Evolutionary conservation across 2,888 invertebrate species (phyloP), one percentile per base, ranked within the genome.

Genomic region (Eilema depressum): DNA sequence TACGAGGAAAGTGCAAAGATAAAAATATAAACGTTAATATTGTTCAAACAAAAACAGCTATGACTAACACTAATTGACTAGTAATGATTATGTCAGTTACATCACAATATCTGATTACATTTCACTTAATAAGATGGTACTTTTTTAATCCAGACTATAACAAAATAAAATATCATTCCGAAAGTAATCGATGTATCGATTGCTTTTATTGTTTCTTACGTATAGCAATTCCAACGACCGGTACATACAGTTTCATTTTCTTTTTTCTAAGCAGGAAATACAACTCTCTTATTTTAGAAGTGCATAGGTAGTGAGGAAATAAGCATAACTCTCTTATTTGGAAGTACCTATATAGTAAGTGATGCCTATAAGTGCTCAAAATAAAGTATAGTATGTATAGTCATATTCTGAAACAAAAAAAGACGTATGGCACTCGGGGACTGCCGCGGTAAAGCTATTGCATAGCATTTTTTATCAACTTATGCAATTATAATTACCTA

Each of bases 1-100:
- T 72, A 70, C 66, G 71, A 74, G 73, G 73, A 77, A 73, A 79
- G 75, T 69, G 74, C 70, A 68, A 73, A 83, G 85, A 88, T 85
- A 86, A 85, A 79, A 83, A 83, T 30, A 84, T 79, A 84, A 85
- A 66, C 63, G 57, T 56, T n/a, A 14, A 63, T 59, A 66, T 63
- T 72, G 72, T 72, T 65, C 30, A 20, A 62, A 62, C 57, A 61
- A 33, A 69, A 69, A 72, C 56, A 33, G 63, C 23, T 47, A 66
- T 73, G 66, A 73, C 28, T 69, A 37, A 73, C 63, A 64, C 63
- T 69, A 73, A 73, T 70, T 65, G 60, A 33, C 65, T 26, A 20
- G 66, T 69, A 66, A 66, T 61, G 65, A 56, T 70, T 53, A 66
- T 70, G 65, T 62, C 65, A 62, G 14, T 70, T 57, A 63, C 61